Base-by-base conservation (phyloP, 1,140 invertebrate genomes). In the Anagrus nilaparvatae region DNA sequence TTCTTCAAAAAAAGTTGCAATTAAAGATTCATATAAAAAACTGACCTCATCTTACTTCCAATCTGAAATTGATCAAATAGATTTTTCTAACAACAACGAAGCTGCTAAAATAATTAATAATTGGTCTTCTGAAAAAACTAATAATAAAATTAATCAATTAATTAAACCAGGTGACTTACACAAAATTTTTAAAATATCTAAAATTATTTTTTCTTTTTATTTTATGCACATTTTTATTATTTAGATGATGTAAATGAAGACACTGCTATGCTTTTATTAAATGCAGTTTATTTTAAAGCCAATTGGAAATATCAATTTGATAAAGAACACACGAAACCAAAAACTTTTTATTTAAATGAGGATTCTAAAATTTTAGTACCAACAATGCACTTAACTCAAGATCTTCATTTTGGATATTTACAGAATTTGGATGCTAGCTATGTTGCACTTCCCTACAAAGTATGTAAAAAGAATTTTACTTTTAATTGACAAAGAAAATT, bases 231-330 rank as follows among this genome's bases (percentile, higher is more conserved):
- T n/a, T n/a, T n/a, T n/a, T n/a, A n/a, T n/a, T n/a, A n/a, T n/a
- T n/a, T n/a, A 63, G 60, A 50, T 43, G 50, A 56, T 18, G 51
- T 77, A 0, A 54, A 51, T 29, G 38, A 44, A 8, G 47, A 63
- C 27, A 74, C 72, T 50, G 63, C 46, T 30, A 57, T 76, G 52
- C 71, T 78, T 44, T 68, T 78, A 33, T 71, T 73, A 36, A 85
- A 83, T 60, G 78, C 78, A n/a, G 67, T 81, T 27, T 80, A 79
- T 59, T 84, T 82, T 59, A 80, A 83, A 67, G 81, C 79, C n/a
- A 61, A 67, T 23, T 86, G 83, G 83, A 53, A 65, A 28, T 51
- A 60, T 23, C 68, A 70, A 46, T 86, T 87, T 51, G 52, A 71
- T 44, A 51, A 59, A 20, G 47, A 59, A 5, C 36, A 52, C 2